Evolutionary conservation across 2,113 vertebrate species (phyloP), one percentile per base, ranked within the genome.

Genomic region (Trematomus loennbergii): DNA sequence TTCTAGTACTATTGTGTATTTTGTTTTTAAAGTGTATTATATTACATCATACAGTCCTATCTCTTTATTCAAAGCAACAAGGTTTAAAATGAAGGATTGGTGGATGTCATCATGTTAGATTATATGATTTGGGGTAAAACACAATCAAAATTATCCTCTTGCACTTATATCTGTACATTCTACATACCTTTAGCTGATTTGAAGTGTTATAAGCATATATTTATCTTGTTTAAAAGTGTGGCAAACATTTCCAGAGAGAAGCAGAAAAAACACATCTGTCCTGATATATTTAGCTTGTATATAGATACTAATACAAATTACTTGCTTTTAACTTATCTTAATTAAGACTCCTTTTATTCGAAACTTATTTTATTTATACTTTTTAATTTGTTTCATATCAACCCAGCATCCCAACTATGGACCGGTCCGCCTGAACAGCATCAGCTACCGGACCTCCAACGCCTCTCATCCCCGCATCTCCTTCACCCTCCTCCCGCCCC

Each of bases 371-470:
- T 25, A 18, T 48, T 61, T 54, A 50, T 29, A 2, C 11, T 64
- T 15, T 29, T 5, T 11, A 15, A 22, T 7, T 1, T 9, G 29
- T 2, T 60, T 12, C 4, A 13, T 45, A 18, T 48, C 29, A 29
- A 10, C 6, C 2, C n/a, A 29, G 52, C 15, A 58, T 0, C 52
- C 5, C 13, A 16, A 49, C 22, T 60, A 10, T 48, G 57, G 22
- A 64, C 11, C 13, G 36, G 36, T 40, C 36, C 36, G 1, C 36
- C 36, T 40, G 36, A 40, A 22, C 72, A 25, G 70, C 60, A 75
- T 33, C 73, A 71, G 36, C 49, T 75, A 68, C 68, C 57, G 76
- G 79, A 45, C 16, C 61, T 4, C 22, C 0, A 6, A 5, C 61
- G 7, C 22, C 75, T 45, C 61, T 55, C 75, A 3, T 54, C 68